Percentiles rank a stretch among this genome's conserved stretches.
phyloP scores from a whole-genome alignment of 2,113 vertebrate genomes.

The Pimephales promelas region DNA sequence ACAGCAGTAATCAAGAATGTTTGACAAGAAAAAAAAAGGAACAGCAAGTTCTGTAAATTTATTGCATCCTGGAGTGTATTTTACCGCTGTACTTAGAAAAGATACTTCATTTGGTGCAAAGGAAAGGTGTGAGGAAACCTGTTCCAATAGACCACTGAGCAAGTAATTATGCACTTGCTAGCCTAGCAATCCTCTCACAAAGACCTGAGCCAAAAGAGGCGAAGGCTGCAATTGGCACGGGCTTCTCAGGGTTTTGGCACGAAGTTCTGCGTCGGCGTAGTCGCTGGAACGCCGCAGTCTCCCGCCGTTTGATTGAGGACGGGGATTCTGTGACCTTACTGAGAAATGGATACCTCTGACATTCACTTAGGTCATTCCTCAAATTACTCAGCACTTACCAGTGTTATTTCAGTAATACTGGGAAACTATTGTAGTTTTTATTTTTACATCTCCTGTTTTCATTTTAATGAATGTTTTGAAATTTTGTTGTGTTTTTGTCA shows the following conservation, averaged over 20 bases:
- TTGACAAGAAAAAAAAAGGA: background rate
- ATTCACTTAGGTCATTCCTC: background rate
- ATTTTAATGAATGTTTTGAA: too few species aligned
- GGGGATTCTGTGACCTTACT: slow-evolving; percentile 6
- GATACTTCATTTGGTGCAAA: slow-evolving; percentile 31
- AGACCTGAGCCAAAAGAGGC: slow-evolving; percentile 19
- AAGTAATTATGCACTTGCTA: slow-evolving; percentile 58
- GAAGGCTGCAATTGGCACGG: slow-evolving; percentile 30
- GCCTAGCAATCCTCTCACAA: slow-evolving; percentile 48
- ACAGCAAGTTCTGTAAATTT: background rate
- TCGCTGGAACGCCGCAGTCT: slow-evolving; percentile 17
- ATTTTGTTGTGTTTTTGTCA: background rate
- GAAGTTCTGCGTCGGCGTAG: background rate
- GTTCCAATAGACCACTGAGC: slow-evolving; percentile 48
- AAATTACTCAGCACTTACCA: background rate
- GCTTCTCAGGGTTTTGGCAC: slow-evolving; percentile 26
- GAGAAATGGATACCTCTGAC: background rate
- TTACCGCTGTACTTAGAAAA: slow-evolving; percentile 2
- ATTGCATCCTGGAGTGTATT: background rate
- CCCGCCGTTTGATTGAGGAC: slow-evolving; percentile 6
- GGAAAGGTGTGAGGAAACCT: slow-evolving; percentile 47
- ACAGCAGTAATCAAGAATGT: background rate
- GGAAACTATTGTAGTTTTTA: background rate
- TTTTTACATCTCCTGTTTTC: too few species aligned
- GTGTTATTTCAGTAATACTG: background rate